These are phyloP conservation scores for Eretmocerus hayati DNA, from an alignment of 2,888 invertebrate species.

Conservation along the genomic window DNA sequence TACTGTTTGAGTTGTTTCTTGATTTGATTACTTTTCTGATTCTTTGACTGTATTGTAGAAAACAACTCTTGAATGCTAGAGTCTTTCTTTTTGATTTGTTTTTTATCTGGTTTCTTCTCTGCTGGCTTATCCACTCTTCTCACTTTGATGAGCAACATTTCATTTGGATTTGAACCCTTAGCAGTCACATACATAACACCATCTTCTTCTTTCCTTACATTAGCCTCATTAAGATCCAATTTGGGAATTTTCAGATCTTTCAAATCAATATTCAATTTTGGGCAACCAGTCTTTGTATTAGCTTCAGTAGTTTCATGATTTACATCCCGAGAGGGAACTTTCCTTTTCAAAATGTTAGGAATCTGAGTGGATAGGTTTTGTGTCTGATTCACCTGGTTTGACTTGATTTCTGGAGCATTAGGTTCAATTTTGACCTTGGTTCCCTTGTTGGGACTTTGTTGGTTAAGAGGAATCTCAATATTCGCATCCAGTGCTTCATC, in stretches of 20 bases:
- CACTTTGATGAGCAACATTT: constrained; percentile 41
- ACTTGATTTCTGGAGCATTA: not conserved
- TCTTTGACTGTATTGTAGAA: constrained; percentile 1
- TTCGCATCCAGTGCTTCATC: constrained; percentile 18
- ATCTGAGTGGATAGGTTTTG: too few species aligned
- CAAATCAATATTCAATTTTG: constrained; percentile 15
- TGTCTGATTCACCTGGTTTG: not conserved
- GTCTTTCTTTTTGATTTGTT: not conserved
- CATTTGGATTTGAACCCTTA: constrained; percentile 42
- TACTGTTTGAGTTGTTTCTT: constrained; percentile 44
- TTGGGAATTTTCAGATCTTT: constrained; percentile 36
- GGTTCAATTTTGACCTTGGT: not conserved
- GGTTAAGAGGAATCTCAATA: not conserved
- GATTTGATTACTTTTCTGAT: constrained; percentile 24
- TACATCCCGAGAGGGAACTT: constrained; percentile 5
- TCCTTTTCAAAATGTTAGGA: constrained; percentile 14
- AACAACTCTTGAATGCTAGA: not conserved
- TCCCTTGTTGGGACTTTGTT: not conserved
- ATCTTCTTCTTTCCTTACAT: constrained; percentile 34
- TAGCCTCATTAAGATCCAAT: constrained; percentile 35
- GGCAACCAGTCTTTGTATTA: constrained; percentile 5
- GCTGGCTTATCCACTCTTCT: constrained; percentile 33
- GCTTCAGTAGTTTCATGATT: constrained; percentile 12
- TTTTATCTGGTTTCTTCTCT: constrained; percentile 25
- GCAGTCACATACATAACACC: constrained; percentile 45